Evolutionary conservation across 2,113 vertebrate genomes (phyloP), one percentile per base, ranked within the genome.

Genomic region (Naja naja): DNA sequence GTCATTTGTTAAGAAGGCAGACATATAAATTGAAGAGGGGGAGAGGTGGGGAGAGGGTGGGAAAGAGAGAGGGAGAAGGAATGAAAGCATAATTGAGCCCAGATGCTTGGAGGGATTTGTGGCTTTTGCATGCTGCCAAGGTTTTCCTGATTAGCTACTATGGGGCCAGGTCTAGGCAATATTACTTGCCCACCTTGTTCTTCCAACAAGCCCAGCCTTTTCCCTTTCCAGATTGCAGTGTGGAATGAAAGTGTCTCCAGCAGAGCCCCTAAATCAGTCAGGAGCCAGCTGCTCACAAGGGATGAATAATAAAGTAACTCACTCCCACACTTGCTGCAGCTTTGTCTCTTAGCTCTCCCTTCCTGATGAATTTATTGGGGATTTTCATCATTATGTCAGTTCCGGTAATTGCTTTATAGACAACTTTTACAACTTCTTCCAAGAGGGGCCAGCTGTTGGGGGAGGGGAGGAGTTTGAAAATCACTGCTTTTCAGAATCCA

Each of bases 311-410:
- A 92, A 93, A 94, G 86, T 64, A 89, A 87, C 87, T 86, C 89
- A 47, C 90, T 93, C 91, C 39, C 27, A 34, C 25, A 74, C 90
- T 43, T 55, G 45, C 94, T 85, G 58, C 34, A 85, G 88, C 47
- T 39, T 45, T 90, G 43, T 52, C 54, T 86, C 93, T 90, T 54
- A 64, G 89, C 87, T 7, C 60, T 86, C 58, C 58, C 87, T 49
- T 91, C 89, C 87, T 91, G 94, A 91, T 93, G 91, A 91, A 95
- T 95, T 93, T 92, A 93, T 95, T 85, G 94, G 55, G 88, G 69
- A 47, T 89, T 91, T 94, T 92, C 90, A 94, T 94, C 94, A 94
- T 89, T 34, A 56, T 92, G 94, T 95, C 91, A 94, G 92, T 87
- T 58, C 91, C 55, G 22, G 89, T 93, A 94, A 94, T 93, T 88